Conservation (phyloP, 2,888 invertebrate species). For the Venustoraphidia nigricollis region DNA sequence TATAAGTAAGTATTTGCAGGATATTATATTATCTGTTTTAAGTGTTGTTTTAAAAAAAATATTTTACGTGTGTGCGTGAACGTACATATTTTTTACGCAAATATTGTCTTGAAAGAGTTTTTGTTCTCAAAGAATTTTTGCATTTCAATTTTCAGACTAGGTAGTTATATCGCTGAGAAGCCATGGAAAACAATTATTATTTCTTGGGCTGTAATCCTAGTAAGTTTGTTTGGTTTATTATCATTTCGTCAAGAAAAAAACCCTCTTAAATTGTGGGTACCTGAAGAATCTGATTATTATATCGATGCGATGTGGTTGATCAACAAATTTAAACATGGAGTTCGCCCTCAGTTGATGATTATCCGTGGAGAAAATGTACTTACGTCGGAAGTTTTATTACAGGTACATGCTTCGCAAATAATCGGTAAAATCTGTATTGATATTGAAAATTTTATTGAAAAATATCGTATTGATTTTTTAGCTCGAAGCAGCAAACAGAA, state of each 20-base stretch:
- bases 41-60: too few relatives aligned
- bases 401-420: conserved; percentile 20
- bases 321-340: conserved; percentile 44
- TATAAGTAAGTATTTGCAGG: conserved; percentile 24
- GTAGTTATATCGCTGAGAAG: conserved; percentile 38
- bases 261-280: conserved; percentile 62
- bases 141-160: conserved; percentile 35
- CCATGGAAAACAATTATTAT: conserved; percentile 43
- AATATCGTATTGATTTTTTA: neutral
- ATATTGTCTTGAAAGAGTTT: too few relatives aligned
- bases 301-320: conserved; percentile 58
- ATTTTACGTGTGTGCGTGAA: too few relatives aligned
- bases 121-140: too few relatives aligned
- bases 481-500: conserved; percentile 1
- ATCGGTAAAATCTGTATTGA: neutral
- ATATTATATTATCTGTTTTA: too few relatives aligned
- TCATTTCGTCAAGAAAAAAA: conserved; percentile 57
- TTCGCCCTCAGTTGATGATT: conserved; percentile 43
- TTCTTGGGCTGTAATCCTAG: conserved; percentile 36
- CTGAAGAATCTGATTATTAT: conserved; percentile 51
- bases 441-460: neutral
- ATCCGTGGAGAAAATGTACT: conserved; percentile 51
- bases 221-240: conserved; percentile 44
- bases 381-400: conserved; percentile 37
- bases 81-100: too few relatives aligned